Conservation (phyloP, 2,113 vertebrate species). For the Notechis scutatus region DNA sequence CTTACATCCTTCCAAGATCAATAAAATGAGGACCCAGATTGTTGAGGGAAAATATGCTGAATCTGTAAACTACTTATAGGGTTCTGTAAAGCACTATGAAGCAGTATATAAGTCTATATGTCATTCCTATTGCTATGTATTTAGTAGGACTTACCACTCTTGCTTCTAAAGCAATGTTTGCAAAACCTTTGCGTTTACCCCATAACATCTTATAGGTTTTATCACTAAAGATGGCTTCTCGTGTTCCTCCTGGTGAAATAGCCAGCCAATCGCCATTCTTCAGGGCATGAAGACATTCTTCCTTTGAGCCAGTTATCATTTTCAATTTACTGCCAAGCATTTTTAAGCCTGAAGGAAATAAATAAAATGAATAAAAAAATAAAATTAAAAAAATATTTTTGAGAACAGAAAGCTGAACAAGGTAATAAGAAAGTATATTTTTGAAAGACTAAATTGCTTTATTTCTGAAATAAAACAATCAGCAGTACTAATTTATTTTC, state of each 20-base stretch:
- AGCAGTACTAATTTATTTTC: neutral
- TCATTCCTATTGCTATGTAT: neutral
- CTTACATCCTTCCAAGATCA: neutral
- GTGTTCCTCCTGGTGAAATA: conserved; percentile 85
- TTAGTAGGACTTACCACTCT: conserved; percentile 74
- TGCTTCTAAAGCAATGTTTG: conserved; percentile 86
- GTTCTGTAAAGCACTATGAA: neutral
- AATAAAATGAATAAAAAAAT: neutral
- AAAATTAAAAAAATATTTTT: neutral
- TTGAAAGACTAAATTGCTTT: neutral
- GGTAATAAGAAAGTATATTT: neutral
- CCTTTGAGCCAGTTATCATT: conserved; percentile 86
- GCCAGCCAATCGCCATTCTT: conserved; percentile 74
- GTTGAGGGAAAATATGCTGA: neutral
- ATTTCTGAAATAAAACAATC: neutral
- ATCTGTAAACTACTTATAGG: neutral
- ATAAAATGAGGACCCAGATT: neutral
- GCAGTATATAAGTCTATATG: neutral
- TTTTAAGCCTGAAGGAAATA: conserved; percentile 77
- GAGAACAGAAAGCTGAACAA: neutral
- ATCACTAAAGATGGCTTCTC: conserved; percentile 86
- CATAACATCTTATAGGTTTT: conserved; percentile 83
- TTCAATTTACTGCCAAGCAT: conserved; percentile 70
- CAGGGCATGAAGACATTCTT: conserved; percentile 84
- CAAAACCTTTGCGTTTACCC: conserved; percentile 84